Base-by-base conservation (phyloP, 2,113 vertebrate species). In the Benitochromis conjunctus region DNA sequence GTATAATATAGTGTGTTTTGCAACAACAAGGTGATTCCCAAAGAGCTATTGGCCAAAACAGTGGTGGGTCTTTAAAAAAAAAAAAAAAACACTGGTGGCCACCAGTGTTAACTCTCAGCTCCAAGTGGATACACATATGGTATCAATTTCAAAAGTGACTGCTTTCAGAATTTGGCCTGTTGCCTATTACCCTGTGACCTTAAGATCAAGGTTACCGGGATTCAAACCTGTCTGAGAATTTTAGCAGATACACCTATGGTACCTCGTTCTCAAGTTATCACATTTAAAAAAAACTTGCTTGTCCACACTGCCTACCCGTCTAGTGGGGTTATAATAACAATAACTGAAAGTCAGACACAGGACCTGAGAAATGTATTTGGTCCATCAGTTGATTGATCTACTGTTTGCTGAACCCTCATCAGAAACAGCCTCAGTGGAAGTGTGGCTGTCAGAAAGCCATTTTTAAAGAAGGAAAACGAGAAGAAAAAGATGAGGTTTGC, bases 291-390 rank as follows among this genome's bases (percentile, higher is more conserved):
- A 14, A 60, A 34, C 16, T 29, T 0, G 58, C 29, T 11, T 62
- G 58, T 36, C 58, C 16, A 4, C 2, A 0, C 11, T 34, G 58
- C 1, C 58, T 36, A 5, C 16, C 29, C 0, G 0, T 4, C 29
- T 62, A 62, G 4, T 36, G 9, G 31, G 31, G 58, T 0, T 36
- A 62, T 36, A 4, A 62, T 62, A 62, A 36, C 36, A 69, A 24
- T 24, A 69, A 69, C 36, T 69, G 21, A 69, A 69, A 69, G 36
- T 24, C 36, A 62, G 31, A 62, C 31, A 64, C 31, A 36, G 3
- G 60, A 36, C 9, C 31, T 36, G 2, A 64, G 60, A 64, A 36
- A 64, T 64, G 31, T 64, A n/a, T 64, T 64, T 64, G 18, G 18
- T 64, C 60, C 60, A n/a, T 64, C 31, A 36, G 60, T n/a, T 64